phyloP scores from a whole-genome alignment of 2,888 invertebrate species.

The Pseudeuparius sepicola region DNA sequence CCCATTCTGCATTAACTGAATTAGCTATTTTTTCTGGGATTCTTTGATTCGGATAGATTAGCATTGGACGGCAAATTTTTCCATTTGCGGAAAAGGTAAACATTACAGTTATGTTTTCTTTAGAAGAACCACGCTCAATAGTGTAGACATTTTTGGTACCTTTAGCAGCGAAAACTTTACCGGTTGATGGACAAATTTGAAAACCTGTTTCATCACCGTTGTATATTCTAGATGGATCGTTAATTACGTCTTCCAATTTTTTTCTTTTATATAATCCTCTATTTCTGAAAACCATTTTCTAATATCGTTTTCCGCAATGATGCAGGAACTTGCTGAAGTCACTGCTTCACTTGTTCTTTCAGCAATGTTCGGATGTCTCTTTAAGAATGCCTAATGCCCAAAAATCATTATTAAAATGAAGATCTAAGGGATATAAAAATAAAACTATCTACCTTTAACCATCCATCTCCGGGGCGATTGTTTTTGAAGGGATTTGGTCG shows the following conservation, averaged over 20 bases:
- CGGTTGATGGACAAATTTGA: conserved; percentile 23
- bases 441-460: too few species aligned
- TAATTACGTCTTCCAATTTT: conserved; percentile 25
- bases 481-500: conserved; percentile 10
- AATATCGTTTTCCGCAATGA: conserved; percentile 21
- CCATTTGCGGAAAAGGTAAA: conserved; percentile 26
- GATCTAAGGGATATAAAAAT: too few species aligned
- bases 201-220: too few species aligned
- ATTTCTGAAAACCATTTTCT: conserved; percentile 28
- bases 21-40: conserved; percentile 23
- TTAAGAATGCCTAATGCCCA: too few species aligned
- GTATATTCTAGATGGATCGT: too few species aligned
- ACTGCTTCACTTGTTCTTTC: conserved; percentile 3
- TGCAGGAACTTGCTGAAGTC: too few species aligned
- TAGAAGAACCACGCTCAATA: conserved; percentile 22
- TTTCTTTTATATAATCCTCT: conserved; percentile 16
- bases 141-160: conserved; percentile 25
- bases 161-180: conserved; percentile 21
- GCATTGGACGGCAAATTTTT: conserved; percentile 17
- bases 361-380: neutral
- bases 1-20: conserved; percentile 23
- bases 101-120: conserved; percentile 26
- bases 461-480: conserved; percentile 9
- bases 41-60: conserved; percentile 23
- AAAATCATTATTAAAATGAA: too few species aligned